Base-by-base conservation (phyloP, 2,888 invertebrate species). In the Mesopsocus fuscifrons region DNA sequence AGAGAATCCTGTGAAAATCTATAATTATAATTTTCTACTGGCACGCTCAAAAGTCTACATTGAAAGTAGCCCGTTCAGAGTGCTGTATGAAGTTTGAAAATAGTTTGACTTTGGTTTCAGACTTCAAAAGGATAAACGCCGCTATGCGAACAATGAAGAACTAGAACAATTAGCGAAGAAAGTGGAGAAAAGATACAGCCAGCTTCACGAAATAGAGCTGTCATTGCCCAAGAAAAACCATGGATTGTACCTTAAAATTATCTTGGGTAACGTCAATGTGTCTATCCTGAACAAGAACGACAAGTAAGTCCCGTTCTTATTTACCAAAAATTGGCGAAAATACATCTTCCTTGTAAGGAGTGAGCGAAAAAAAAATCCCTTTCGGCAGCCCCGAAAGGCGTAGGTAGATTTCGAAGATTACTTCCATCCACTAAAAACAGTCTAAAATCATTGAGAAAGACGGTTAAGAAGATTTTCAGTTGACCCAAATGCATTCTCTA, bases 191-290 rank as follows among this genome's bases (percentile, higher is more conserved):
- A 71, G 89, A 52, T 80, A 83, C 62, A 79, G 80, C 30, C 83
- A 87, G 60, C 65, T 95, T 41, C 73, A 80, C 54, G 92, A 94
- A 59, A 84, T 97, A 55, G 91, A 94, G 59, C 84, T 92, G 55
- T 81, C 83, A 16, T 66, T 97, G 53, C 97, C 97, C 11, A 88
- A 89, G 60, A 77, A 81, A 58, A 84, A 21, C 21, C 67, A 91
- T 64, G 91, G 94, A 57, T 67, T 77, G 49, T 98, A 98, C 61
- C 67, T 91, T 52, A 77, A 78, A 63, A 89, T 97, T 55, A 97
- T 98, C 60, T 71, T 98, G 47, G 98, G 98, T 51, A 88, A 88
- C 61, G 91, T 98, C 35, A 95, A 97, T 65, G 91, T 97, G 18
- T 97, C 97, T 20, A 87, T 98, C 60, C 68, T 95, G 48, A 94